Conservation (phyloP, 2,797 vertebrate genomes). For the Clangula hyemalis region DNA sequence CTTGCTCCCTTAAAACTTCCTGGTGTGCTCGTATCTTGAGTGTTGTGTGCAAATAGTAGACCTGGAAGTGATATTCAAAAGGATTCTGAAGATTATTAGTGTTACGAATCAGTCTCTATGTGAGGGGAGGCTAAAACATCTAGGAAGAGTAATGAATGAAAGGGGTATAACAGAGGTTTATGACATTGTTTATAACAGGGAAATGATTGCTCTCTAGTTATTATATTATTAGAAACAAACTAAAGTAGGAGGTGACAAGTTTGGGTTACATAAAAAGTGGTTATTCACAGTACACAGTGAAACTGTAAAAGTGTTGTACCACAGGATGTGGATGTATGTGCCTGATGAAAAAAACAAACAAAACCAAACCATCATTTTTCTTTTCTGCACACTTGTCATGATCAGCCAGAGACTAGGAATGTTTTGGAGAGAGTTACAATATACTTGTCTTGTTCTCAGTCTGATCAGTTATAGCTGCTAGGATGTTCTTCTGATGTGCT, state of each 20-base stretch:
- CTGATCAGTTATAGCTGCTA: not conserved
- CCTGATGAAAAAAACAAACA: not conserved
- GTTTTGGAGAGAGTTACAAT: not conserved
- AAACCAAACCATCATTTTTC: not conserved
- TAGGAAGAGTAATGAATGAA: not conserved
- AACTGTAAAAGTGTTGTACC: not conserved
- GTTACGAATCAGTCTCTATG: not conserved
- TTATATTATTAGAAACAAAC: not conserved
- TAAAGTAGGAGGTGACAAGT: not conserved
- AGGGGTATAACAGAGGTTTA: not conserved
- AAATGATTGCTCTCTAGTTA: not conserved
- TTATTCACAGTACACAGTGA: not conserved
- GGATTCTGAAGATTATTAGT: not conserved
- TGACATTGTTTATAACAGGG: not conserved
- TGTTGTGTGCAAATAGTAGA: not conserved
- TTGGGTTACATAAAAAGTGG: not conserved
- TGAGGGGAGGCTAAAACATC: not conserved
- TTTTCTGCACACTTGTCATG: not conserved
- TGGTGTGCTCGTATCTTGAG: not conserved
- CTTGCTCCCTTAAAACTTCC: not conserved
- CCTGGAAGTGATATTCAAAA: not conserved
- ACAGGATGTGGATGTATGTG: not conserved
- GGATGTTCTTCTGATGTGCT: not conserved
- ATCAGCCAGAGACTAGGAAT: not conserved
- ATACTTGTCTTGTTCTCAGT: not conserved